A percentile compares a stretch with the other conserved stretches of the same genome.
Evolutionary conservation across 2,888 invertebrate genomes (phyloP).

Genomic region (Prosopocoilus inquinatus): DNA sequence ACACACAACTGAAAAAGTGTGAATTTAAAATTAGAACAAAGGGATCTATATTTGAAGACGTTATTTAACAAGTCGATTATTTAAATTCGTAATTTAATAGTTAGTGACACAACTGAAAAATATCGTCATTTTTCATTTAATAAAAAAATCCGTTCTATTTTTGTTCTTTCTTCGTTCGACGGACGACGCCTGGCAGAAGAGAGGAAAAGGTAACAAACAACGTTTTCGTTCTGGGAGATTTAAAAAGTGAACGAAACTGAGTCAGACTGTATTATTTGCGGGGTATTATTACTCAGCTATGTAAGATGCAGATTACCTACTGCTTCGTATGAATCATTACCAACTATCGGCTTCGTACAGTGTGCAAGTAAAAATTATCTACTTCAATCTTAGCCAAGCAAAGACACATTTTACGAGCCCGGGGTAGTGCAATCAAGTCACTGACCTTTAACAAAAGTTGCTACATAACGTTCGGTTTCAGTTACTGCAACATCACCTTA

Average conservation of each 20-base stretch:
- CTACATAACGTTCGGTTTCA: background rate
- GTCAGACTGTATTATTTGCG: conserved; percentile 1
- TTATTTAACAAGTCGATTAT: conserved; percentile 4
- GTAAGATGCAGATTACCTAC: background rate
- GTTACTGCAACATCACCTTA: no score
- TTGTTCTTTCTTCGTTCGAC: background rate
- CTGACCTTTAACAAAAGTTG: background rate
- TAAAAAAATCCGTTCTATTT: background rate
- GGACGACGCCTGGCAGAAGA: no score
- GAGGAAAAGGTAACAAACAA: no score
- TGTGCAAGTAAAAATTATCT: background rate
- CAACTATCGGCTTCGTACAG: no score
- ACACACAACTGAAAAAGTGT: no score
- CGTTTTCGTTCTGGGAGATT: background rate
- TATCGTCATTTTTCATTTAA: conserved; percentile 3
- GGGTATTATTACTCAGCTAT: background rate
- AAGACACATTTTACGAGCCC: conserved; percentile 1
- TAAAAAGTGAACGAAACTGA: background rate
- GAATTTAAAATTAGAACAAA: background rate
- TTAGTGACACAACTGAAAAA: conserved; percentile 1
- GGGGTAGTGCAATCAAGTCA: conserved; percentile 2
- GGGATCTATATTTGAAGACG: background rate
- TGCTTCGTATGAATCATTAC: background rate
- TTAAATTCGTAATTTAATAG: conserved; percentile 3
- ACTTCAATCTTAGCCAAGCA: conserved; percentile 5